Conservation (phyloP, 2,797 vertebrate species). For the Agapornis canus region DNA sequence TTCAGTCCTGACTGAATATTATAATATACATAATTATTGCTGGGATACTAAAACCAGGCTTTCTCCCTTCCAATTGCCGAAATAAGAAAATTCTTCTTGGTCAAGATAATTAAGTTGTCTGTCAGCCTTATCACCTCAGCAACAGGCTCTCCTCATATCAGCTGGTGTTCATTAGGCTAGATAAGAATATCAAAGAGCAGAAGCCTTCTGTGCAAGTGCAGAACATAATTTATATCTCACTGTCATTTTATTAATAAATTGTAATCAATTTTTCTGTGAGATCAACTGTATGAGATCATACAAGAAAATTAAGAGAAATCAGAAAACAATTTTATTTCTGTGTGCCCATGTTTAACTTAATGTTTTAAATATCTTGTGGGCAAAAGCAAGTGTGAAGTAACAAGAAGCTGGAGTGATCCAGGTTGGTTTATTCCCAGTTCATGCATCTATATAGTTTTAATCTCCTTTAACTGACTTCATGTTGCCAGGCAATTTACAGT, state of each 20-base stretch:
- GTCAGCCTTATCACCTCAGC: slow-evolving; percentile 38
- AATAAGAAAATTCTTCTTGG: slow-evolving; percentile 18
- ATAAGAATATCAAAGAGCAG: slow-evolving; percentile 4
- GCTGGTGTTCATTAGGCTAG: background rate
- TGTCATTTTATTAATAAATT: background rate
- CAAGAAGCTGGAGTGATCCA: background rate
- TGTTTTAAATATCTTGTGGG: background rate
- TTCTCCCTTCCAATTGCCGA: background rate
- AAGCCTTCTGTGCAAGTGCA: background rate
- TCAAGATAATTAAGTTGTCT: slow-evolving; percentile 48
- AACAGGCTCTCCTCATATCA: slow-evolving; percentile 7
- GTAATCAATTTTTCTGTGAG: background rate
- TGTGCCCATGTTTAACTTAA: background rate
- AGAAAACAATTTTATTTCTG: background rate
- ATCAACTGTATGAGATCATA: background rate
- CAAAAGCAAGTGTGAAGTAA: background rate
- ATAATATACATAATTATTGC: slow-evolving; percentile 6
- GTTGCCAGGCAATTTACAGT: background rate
- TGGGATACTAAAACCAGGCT: background rate
- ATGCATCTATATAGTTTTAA: background rate
- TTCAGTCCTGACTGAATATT: background rate
- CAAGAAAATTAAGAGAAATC: background rate
- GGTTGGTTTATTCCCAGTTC: background rate
- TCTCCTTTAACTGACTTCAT: background rate
- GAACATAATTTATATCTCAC: background rate